phyloP scores from a whole-genome alignment of 2,113 vertebrate genomes.

The Pteropus alecto region DNA sequence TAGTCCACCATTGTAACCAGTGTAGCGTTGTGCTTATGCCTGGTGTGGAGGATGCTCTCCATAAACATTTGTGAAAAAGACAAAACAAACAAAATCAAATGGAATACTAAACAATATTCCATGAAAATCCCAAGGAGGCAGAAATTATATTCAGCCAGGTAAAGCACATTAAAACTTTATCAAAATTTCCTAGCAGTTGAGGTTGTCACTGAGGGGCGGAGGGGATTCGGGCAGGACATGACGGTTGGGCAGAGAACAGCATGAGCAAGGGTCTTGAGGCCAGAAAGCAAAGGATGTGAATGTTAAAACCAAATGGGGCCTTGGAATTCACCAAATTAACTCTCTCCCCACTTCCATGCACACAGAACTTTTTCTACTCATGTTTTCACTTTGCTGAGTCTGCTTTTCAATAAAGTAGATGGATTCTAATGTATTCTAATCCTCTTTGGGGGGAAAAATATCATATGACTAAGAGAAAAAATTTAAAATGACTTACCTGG shows the following conservation, averaged over 20 bases:
- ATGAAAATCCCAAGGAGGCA: neutral
- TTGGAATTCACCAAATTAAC: neutral
- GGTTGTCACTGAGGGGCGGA: neutral
- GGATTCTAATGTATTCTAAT: neutral
- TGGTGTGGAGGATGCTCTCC: neutral
- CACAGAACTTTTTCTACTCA: neutral
- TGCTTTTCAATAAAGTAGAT: neutral
- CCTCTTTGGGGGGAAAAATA: neutral
- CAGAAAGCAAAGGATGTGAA: neutral
- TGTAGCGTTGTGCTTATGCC: neutral
- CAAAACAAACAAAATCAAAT: neutral
- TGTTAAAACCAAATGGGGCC: neutral
- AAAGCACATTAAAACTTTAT: neutral
- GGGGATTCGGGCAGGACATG: neutral
- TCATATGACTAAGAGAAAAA: neutral
- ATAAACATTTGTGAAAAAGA: neutral
- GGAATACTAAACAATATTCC: neutral
- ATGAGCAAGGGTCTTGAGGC: neutral
- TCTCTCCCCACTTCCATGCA: neutral
- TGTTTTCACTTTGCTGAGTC: neutral
- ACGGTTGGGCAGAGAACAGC: neutral
- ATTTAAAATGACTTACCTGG: slow-evolving; percentile 85
- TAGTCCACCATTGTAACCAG: neutral
- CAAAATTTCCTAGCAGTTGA: neutral
- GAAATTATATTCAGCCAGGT: neutral